phyloP scores from a whole-genome alignment of 2,888 invertebrate genomes.

The Coleophora deauratella region DNA sequence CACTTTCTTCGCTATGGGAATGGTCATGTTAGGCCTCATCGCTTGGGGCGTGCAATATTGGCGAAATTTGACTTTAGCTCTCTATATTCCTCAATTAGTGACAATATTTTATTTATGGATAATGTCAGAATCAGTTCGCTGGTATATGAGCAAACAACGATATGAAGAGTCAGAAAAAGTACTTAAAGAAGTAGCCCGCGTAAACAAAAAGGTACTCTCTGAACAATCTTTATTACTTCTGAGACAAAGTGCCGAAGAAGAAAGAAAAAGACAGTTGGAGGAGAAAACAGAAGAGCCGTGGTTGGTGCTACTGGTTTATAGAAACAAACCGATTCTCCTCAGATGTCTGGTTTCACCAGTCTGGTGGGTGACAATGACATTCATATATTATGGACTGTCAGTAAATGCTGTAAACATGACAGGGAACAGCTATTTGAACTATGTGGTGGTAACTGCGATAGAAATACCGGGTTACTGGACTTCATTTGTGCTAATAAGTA shows the following conservation, averaged over 20 bases:
- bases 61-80: constrained; percentile 76
- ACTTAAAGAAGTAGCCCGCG: constrained; percentile 73
- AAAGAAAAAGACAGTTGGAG: constrained; percentile 23
- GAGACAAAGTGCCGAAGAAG: constrained; percentile 29
- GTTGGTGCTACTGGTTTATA: constrained; percentile 41
- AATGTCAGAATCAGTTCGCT: constrained; percentile 79
- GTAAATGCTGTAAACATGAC: constrained; percentile 77
- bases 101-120: constrained; percentile 77
- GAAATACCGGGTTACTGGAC: constrained; percentile 81
- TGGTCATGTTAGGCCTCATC: constrained; percentile 76
- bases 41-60: constrained; percentile 81
- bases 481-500: constrained; percentile 74
- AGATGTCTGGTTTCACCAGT: constrained; percentile 52
- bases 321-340: constrained; percentile 33
- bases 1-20: constrained; percentile 80
- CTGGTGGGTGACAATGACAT: constrained; percentile 78
- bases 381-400: constrained; percentile 79
- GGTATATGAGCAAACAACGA: constrained; percentile 81
- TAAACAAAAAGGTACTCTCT: constrained; percentile 63
- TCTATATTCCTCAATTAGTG: constrained; percentile 77
- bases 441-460: constrained; percentile 72
- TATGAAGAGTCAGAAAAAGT: constrained; percentile 77
- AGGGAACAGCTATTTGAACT: constrained; percentile 78
- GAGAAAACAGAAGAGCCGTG: constrained; percentile 56
- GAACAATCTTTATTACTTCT: constrained; percentile 37